Evolutionary conservation across 2,113 vertebrate genomes (phyloP).

Genomic region (Peromyscus leucopus): DNA sequence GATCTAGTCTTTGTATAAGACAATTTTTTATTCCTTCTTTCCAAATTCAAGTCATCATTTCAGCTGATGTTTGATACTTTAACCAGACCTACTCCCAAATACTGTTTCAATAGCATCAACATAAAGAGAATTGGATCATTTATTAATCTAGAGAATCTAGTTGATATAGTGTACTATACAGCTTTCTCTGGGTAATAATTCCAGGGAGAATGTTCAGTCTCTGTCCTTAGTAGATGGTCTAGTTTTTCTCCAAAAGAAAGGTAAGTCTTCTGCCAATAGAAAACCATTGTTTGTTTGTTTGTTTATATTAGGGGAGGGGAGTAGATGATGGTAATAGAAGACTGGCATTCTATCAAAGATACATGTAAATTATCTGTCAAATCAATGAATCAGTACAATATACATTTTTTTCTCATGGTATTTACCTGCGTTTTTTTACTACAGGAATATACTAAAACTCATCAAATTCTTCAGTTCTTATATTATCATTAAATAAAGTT

Average conservation of each 20-base stretch:
- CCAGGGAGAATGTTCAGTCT: background rate
- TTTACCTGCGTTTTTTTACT: background rate
- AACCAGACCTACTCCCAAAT: background rate
- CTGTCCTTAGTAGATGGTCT: background rate
- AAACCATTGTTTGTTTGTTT: background rate
- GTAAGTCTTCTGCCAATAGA: background rate
- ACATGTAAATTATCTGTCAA: background rate
- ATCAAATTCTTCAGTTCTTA: background rate
- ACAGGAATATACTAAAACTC: background rate
- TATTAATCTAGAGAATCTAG: background rate
- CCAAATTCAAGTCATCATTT: background rate
- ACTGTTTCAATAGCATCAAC: background rate
- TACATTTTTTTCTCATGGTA: background rate
- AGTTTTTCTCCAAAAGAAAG: background rate
- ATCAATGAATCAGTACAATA: background rate
- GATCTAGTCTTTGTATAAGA: background rate
- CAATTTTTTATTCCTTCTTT: background rate
- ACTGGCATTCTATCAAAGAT: constrained; percentile 28
- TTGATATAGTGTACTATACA: background rate
- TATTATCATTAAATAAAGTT: background rate
- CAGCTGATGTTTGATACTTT: background rate
- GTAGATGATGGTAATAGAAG: background rate
- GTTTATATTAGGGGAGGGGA: background rate
- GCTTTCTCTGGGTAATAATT: background rate
- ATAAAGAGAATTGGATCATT: background rate